These are phyloP conservation scores for Cybosia mesomella DNA, from an alignment of 2,888 invertebrate genomes.

Conservation along the genomic window DNA sequence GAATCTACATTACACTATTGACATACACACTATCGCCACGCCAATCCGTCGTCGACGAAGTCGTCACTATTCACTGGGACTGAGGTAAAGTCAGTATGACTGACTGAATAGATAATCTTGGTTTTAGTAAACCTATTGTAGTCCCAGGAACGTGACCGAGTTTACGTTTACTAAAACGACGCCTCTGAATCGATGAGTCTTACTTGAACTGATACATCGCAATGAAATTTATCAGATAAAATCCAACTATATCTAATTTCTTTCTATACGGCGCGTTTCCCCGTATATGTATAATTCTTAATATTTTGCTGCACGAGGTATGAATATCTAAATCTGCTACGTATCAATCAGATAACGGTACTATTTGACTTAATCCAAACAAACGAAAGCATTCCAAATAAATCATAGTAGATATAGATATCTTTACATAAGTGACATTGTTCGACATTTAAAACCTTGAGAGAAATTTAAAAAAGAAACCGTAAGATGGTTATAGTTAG, in stretches of 20 bases:
- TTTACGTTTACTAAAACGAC: too few relatives aligned
- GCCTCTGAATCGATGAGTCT: too few relatives aligned
- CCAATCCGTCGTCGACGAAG: too few relatives aligned
- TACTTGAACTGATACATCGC: neutral
- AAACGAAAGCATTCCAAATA: neutral
- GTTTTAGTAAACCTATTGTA: too few relatives aligned
- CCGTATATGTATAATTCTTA: neutral
- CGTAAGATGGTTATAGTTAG: too few relatives aligned
- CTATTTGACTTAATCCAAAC: neutral
- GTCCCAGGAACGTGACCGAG: too few relatives aligned
- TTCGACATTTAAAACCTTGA: neutral
- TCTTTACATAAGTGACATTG: neutral
- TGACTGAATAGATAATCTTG: too few relatives aligned
- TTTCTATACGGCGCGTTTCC: neutral
- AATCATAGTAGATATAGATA: neutral
- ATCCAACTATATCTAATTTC: neutral
- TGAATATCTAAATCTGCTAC: conserved; percentile 3
- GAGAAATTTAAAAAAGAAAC: neutral
- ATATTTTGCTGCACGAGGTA: neutral
- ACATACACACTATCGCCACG: too few relatives aligned
- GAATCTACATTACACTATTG: too few relatives aligned
- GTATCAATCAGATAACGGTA: conserved; percentile 3
- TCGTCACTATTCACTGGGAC: too few relatives aligned
- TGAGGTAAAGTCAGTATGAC: too few relatives aligned
- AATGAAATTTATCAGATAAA: conserved; percentile 1